Base-by-base conservation (phyloP, 2,888 invertebrate genomes). In the Hyles lineata region DNA sequence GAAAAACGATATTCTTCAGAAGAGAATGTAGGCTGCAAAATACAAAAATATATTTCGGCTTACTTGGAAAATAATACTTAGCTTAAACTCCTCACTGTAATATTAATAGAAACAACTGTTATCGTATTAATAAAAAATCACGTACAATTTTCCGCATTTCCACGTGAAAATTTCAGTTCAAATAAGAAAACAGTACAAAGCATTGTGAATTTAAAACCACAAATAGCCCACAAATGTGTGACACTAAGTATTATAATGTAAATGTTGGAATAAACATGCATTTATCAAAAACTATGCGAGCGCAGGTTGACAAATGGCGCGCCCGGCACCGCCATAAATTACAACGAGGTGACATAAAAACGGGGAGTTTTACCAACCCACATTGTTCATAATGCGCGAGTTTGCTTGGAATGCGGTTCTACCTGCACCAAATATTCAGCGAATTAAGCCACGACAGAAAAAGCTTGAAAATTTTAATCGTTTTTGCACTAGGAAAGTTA, bases 301-400 rank as follows among this genome's bases (percentile, higher is more conserved):
- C 67, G 50, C 67, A 67, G 67, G 67, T 23, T 67, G 67, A 67
- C 67, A 67, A 67, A 67, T 67, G 43, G 67, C 67, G 61, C 35
- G 67, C 43, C 67, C 43, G 67, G 67, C 43, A 43, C 23, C 43
- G 23, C 23, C 17, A 50, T 67, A 67, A 67, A 67, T 67, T 23
- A 67, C 67, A 17, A 19, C 43, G 43, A 50, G 67, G 67, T 67
- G 67, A 67, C 67, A 67, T 21, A 67, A 67, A 67, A 67, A 67
- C 67, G 62, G 7, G n/a, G 35, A 62, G 9, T 62, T 32, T 62
- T 63, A 63, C 63, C 11, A 63, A 50, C 63, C 43, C 35, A 63
- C 50, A 50, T 50, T 67, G 50, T 67, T 67, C 67, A 67, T 50
- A 43, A 62, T 62, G 62, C 15, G 25, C 19, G 19, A 50, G 15